These are phyloP conservation scores for Pongo abelii DNA, from an alignment of 2,113 vertebrate species.

Conservation along the genomic window DNA sequence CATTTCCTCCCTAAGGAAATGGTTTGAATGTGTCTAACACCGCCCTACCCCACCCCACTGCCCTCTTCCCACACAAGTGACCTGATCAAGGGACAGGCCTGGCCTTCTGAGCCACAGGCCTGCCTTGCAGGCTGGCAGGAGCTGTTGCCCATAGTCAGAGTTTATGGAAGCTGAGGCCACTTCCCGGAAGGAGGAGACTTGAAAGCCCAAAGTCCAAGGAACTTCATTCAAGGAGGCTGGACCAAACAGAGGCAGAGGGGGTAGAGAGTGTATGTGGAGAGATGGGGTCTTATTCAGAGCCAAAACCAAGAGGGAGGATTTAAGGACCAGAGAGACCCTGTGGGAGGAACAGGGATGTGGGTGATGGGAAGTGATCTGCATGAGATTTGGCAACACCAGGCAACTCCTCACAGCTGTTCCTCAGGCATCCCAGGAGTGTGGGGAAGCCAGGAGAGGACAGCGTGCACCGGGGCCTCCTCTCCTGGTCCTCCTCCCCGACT, in stretches of 20 bases:
- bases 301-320: neutral
- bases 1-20: conserved; percentile 61
- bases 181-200: neutral
- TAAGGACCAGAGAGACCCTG: neutral
- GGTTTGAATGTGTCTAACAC: neutral
- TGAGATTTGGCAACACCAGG: neutral
- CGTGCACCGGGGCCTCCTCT: neutral
- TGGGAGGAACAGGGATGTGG: neutral
- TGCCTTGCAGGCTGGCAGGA: neutral
- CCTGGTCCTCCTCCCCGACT: neutral
- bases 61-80: neutral
- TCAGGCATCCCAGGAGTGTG: neutral
- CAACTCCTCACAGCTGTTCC: neutral
- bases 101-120: neutral
- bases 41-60: neutral
- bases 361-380: neutral
- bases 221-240: neutral
- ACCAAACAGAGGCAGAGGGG: neutral
- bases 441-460: neutral
- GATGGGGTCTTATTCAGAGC: neutral
- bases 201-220: neutral
- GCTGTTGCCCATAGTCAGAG: neutral
- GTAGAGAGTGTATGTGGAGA: no score
- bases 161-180: neutral
- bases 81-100: neutral